These are phyloP conservation scores for Hylaeus volcanicus DNA, from an alignment of 1,140 invertebrate genomes.

Conservation along the genomic window DNA sequence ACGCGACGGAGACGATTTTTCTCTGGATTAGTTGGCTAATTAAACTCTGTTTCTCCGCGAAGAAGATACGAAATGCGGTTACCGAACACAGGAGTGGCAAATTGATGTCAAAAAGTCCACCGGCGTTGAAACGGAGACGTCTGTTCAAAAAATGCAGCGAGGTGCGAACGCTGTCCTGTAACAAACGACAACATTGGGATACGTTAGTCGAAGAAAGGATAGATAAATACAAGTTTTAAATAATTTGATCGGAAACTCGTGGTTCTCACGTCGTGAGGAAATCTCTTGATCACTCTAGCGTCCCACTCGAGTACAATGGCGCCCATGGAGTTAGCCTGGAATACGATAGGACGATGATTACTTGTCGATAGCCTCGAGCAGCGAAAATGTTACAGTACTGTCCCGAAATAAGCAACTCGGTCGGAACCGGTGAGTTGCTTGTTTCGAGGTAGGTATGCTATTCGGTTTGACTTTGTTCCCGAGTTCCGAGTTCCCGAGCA, in stretches of 20 bases:
- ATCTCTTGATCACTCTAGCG: slow-evolving; percentile 1
- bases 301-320: slow-evolving; percentile 68
- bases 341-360: not conserved
- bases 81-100: slow-evolving; percentile 74
- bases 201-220: not conserved
- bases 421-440: too few relatives aligned
- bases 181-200: not conserved
- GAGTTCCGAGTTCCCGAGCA: too few relatives aligned
- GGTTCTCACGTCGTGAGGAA: slow-evolving; percentile 35
- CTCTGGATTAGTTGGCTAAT: not conserved
- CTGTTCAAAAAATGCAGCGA: slow-evolving; percentile 73
- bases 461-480: too few relatives aligned
- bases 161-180: slow-evolving; percentile 49
- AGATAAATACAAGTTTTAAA: too few relatives aligned
- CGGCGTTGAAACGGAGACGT: slow-evolving; percentile 73
- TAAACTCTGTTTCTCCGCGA: not conserved
- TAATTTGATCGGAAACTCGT: too few relatives aligned
- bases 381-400: too few relatives aligned
- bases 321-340: slow-evolving; percentile 71
- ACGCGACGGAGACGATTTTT: not conserved
- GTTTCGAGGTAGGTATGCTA: too few relatives aligned
- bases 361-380: too few relatives aligned
- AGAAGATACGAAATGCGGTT: slow-evolving; percentile 17
- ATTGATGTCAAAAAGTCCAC: slow-evolving; percentile 74
- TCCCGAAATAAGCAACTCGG: too few relatives aligned